A percentile compares a stretch with the other conserved stretches of the same genome.
Evolutionary conservation across 1,140 invertebrate genomes (phyloP).

Genomic region (Drosophila pallidifrons): DNA sequence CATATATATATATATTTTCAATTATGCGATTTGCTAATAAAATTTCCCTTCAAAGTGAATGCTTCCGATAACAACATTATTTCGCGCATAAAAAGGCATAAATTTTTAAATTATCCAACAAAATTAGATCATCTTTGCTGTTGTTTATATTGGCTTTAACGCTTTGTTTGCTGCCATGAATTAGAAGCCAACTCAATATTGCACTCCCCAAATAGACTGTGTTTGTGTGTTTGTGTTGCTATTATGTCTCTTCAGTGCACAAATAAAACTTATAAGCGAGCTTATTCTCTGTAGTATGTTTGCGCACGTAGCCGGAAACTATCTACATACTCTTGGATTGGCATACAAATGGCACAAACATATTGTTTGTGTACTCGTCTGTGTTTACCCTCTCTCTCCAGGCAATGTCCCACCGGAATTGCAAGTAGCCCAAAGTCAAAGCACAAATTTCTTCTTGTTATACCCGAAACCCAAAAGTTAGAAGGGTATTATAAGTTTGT

Average conservation of each 20-base stretch:
- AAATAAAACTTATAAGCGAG: constrained; percentile 23
- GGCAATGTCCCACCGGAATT: constrained; percentile 55
- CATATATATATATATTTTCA: constrained; percentile 35
- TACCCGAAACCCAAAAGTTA: too few species aligned
- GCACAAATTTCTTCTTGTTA: constrained; percentile 4
- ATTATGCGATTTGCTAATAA: constrained; percentile 6
- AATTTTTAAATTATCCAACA: not conserved
- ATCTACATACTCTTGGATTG: constrained; percentile 40
- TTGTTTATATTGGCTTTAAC: not conserved
- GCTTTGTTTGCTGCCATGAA: not conserved
- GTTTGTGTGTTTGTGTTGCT: not conserved
- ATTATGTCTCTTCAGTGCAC: constrained; percentile 5
- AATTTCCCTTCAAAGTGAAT: not conserved
- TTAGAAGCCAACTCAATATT: not conserved
- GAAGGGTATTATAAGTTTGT: too few species aligned
- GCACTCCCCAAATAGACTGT: not conserved
- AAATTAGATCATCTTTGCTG: constrained; percentile 1
- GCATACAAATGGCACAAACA: constrained; percentile 57
- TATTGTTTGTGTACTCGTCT: constrained; percentile 55
- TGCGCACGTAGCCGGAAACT: constrained; percentile 62
- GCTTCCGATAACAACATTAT: constrained; percentile 1
- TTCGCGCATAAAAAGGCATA: not conserved
- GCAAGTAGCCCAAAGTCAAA: constrained; percentile 53
- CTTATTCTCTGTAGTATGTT: constrained; percentile 34
- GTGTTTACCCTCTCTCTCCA: constrained; percentile 12